Evolutionary conservation across 2,797 vertebrate genomes (phyloP).

Genomic region (Mormyrus proboscirostris): DNA sequence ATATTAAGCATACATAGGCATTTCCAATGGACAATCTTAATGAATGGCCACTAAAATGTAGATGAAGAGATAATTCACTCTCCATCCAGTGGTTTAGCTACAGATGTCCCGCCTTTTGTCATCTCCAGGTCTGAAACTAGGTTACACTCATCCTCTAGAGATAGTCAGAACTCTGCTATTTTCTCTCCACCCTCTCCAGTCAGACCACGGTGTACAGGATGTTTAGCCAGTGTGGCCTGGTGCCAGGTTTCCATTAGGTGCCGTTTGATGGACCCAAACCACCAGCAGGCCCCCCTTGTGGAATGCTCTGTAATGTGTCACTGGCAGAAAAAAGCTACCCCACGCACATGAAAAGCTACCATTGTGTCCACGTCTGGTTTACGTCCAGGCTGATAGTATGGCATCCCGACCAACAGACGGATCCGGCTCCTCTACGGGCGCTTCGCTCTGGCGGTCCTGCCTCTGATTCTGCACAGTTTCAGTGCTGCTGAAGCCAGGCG

Average conservation of each 20-base stretch:
- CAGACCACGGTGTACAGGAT: neutral
- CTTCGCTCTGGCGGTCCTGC: neutral
- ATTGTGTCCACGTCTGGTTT: neutral
- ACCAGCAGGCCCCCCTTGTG: constrained; percentile 43
- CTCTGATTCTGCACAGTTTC: neutral
- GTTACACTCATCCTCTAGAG: neutral
- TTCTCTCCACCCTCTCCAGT: neutral
- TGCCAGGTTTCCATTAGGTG: constrained; percentile 61
- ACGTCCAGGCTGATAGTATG: neutral
- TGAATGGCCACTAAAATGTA: neutral
- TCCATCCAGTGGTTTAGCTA: neutral
- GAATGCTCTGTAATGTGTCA: constrained; percentile 60
- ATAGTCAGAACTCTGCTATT: neutral
- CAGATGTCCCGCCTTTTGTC: neutral
- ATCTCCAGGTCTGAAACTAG: neutral
- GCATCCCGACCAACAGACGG: neutral
- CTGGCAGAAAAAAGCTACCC: constrained; percentile 32
- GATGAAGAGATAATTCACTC: neutral
- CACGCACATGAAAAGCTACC: neutral
- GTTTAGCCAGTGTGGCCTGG: constrained; percentile 45
- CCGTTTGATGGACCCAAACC: constrained; percentile 41
- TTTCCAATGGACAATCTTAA: neutral
- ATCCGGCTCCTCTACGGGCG: neutral
- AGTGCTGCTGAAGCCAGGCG: neutral
- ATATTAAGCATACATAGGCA: neutral